Conservation (phyloP, 1,140 invertebrate genomes). For the Leptoteleia sp. region DNA sequence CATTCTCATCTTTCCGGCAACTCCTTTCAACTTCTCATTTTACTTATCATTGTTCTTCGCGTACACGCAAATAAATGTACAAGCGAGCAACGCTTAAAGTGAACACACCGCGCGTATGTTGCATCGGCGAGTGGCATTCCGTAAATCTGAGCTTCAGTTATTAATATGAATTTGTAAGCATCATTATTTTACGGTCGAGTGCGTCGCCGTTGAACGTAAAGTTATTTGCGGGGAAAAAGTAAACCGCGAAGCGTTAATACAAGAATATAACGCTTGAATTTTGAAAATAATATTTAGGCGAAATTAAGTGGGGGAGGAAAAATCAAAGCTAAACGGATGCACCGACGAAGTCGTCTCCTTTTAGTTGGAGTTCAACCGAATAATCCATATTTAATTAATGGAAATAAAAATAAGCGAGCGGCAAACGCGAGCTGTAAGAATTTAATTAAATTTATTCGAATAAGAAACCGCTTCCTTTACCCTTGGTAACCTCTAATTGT, state of each 20-base stretch:
- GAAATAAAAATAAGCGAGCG: too few species aligned
- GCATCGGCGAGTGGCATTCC: constrained; percentile 49
- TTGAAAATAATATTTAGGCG: constrained; percentile 46
- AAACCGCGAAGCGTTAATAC: constrained; percentile 41
- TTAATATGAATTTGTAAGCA: constrained; percentile 60
- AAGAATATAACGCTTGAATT: constrained; percentile 37
- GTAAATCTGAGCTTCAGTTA: constrained; percentile 46
- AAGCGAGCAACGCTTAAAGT: constrained; percentile 30
- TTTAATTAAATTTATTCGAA: constrained; percentile 64
- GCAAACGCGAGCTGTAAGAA: constrained; percentile 34
- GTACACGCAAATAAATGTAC: constrained; percentile 4
- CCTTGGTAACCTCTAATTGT: constrained; percentile 61
- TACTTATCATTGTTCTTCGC: constrained; percentile 29
- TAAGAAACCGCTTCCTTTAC: constrained; percentile 37
- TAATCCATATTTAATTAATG: too few species aligned
- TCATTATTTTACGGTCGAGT: constrained; percentile 63
- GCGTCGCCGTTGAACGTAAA: constrained; percentile 40
- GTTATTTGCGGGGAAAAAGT: constrained; percentile 57
- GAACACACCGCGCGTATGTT: constrained; percentile 11
- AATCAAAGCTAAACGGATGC: too few species aligned
- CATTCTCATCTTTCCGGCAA: too few species aligned
- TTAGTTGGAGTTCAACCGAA: too few species aligned
- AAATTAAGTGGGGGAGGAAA: too few species aligned
- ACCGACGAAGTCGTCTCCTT: too few species aligned
- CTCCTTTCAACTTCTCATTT: too few species aligned